Base-by-base conservation (phyloP, 2,113 vertebrate species). In the Amazona vittata region DNA sequence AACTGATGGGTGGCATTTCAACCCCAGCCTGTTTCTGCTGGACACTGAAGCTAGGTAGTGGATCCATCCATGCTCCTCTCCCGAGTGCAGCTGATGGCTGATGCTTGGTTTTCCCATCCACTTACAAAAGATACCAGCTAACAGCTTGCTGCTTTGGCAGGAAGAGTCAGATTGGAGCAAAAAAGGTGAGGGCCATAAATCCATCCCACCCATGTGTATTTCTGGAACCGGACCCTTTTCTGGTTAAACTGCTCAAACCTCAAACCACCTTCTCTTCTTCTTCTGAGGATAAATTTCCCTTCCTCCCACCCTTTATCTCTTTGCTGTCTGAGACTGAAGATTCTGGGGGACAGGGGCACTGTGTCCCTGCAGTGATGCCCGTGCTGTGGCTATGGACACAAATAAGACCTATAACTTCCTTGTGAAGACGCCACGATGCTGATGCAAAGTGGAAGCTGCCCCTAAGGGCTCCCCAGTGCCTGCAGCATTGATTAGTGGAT, bases 201-300 rank as follows among this genome's bases (percentile, higher is more conserved):
- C 60, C 24, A 64, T 60, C 25, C 55, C 35, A 39, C 22, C 50
- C 43, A 1, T 0, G 6, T 63, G 35, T 95, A 82, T 78, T 90
- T 88, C 83, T 89, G 62, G 77, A 94, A 94, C 62, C 78, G 75
- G 43, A 84, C 29, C 14, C 35, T 67, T 91, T 94, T 64, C 77
- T 86, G 44, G 62, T 87, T 82, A 44, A 60, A 55, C 33, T 78
- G 19, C 52, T 47, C 55, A 79, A 59, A 65, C 50, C 73, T 88
- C 75, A 82, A 84, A 46, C 19, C 28, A 47, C 43, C 39, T 82
- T 50, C 49, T 74, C 43, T 6, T 53, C 31, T 37, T 62, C 31
- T 37, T 62, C 46, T 20, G 6, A 64, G 43, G 73, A 64, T 64
- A 28, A 63, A 33, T 63, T 86, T 63, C 49, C 33, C 63, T 86